Conservation (phyloP, 2,888 invertebrate species). For the Agonopterix subpropinquella region DNA sequence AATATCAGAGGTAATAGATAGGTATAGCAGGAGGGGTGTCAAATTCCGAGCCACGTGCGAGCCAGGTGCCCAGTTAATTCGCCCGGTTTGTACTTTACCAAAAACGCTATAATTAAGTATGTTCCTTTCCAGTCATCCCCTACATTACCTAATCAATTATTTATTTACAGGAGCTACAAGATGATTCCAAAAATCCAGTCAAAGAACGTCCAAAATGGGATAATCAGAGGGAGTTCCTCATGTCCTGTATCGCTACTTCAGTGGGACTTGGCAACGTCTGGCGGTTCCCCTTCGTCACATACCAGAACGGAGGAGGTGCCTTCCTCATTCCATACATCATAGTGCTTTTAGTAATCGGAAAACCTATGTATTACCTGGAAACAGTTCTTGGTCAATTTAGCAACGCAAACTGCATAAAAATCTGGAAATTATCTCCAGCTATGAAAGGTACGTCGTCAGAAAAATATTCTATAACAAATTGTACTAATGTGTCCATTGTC, state of each 20-base stretch:
- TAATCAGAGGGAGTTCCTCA: conserved; percentile 81
- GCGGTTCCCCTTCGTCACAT: conserved; percentile 77
- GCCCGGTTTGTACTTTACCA: too few species aligned
- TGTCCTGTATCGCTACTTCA: conserved; percentile 84
- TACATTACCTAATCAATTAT: background rate
- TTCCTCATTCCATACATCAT: conserved; percentile 84
- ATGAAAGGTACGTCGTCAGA: conserved; percentile 79
- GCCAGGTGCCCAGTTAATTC: too few species aligned
- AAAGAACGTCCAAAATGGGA: conserved; percentile 71
- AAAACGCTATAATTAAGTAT: background rate
- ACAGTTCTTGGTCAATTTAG: conserved; percentile 90
- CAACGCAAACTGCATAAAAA: conserved; percentile 85
- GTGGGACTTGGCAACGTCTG: conserved; percentile 85
- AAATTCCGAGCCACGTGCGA: too few species aligned
- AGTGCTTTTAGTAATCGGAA: conserved; percentile 81
- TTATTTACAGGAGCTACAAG: background rate
- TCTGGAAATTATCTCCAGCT: conserved; percentile 80
- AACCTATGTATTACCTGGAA: conserved; percentile 90
- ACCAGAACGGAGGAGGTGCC: conserved; percentile 84
- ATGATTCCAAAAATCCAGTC: conserved; percentile 8
- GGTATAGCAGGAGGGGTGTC: too few species aligned
- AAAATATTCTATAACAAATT: too few species aligned
- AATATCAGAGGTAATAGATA: too few species aligned
- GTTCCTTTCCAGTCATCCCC: too few species aligned
- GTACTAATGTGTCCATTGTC: too few species aligned